phyloP scores from a whole-genome alignment of 2,113 vertebrate species.

The Poecile atricapillus region DNA sequence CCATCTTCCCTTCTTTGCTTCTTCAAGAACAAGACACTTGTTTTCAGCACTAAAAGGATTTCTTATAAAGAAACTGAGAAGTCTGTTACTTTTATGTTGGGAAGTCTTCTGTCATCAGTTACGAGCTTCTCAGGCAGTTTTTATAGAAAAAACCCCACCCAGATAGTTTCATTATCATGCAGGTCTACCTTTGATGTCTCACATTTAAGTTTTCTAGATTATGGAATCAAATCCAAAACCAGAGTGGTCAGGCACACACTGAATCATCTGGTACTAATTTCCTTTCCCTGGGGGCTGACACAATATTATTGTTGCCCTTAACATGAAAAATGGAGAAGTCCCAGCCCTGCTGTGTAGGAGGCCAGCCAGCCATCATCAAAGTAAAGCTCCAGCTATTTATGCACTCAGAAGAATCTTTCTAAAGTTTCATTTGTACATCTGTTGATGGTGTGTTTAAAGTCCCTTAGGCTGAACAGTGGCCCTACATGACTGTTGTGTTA shows the following conservation, averaged over 20 bases:
- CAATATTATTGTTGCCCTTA: slow-evolving; percentile 14
- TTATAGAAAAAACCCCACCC: background rate
- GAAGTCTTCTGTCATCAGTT: background rate
- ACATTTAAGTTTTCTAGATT: background rate
- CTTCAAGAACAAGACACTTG: background rate
- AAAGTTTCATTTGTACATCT: slow-evolving; percentile 10
- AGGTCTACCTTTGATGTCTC: slow-evolving; percentile 5
- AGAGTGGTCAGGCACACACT: background rate
- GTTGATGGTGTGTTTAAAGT: slow-evolving; percentile 26
- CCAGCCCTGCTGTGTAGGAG: background rate
- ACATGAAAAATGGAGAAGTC: background rate
- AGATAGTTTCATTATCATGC: background rate
- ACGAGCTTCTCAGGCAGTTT: background rate
- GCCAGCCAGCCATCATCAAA: slow-evolving; percentile 20
- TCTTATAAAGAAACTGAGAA: background rate
- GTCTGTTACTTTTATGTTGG: background rate
- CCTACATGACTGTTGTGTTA: background rate
- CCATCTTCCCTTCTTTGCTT: background rate
- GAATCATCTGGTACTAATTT: slow-evolving; percentile 36
- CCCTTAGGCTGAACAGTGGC: background rate
- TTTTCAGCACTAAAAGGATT: background rate
- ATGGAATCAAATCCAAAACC: background rate
- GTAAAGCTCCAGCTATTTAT: background rate
- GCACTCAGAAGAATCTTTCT: background rate
- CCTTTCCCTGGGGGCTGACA: background rate